These are phyloP conservation scores for Poeciliopsis prolifica DNA, from an alignment of 2,113 vertebrate genomes.

Conservation along the genomic window DNA sequence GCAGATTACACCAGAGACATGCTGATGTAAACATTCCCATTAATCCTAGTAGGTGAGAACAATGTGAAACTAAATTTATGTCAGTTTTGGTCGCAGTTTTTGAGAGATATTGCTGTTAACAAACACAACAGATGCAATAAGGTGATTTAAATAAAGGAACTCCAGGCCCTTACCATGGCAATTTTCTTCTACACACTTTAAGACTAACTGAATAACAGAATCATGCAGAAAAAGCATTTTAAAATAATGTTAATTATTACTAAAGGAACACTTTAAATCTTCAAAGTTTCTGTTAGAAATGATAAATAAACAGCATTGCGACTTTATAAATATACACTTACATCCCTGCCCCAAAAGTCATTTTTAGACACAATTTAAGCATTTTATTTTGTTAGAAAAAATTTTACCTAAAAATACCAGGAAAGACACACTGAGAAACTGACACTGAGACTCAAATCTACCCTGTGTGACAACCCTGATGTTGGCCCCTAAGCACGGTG, in stretches of 20 bases:
- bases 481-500: not conserved
- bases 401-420: no score
- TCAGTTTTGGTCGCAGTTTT: not conserved
- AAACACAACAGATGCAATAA: not conserved
- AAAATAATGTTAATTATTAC: not conserved
- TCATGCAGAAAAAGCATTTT: not conserved
- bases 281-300: not conserved
- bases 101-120: no score
- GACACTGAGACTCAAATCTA: not conserved
- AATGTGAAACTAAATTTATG: not conserved
- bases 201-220: not conserved
- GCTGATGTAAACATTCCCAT: not conserved
- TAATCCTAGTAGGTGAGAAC: not conserved
- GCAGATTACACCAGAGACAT: not conserved
- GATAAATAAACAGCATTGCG: no score
- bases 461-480: not conserved
- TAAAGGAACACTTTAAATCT: not conserved
- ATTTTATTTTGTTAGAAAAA: not conserved
- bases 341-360: not conserved
- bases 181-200: no score
- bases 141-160: not conserved
- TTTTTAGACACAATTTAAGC: not conserved
- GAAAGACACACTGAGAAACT: no score
- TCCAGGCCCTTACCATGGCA: no score
- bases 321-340: no score